phyloP scores from a whole-genome alignment of 2,797 vertebrate species.

The Propithecus perrieri region DNA sequence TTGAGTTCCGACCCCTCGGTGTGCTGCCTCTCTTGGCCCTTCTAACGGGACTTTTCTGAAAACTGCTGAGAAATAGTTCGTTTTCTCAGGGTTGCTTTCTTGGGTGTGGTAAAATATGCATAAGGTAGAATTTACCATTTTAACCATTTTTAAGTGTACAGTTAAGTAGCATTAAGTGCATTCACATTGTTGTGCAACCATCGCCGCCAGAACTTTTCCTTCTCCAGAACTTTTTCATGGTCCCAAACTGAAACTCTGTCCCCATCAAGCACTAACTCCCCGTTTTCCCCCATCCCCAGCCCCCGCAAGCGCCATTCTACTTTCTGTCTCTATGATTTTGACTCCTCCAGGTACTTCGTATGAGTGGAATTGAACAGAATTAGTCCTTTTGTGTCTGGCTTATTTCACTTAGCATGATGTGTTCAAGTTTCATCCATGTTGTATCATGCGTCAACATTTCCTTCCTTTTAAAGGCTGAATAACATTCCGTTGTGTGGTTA shows the following conservation, averaged over 20 bases:
- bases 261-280: neutral
- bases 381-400: neutral
- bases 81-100: neutral
- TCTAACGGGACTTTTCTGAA: neutral
- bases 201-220: neutral
- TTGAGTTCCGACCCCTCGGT: neutral
- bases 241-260: neutral
- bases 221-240: neutral
- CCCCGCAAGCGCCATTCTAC: rapidly evolving
- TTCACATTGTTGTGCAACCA: rapidly evolving
- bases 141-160: too few species aligned
- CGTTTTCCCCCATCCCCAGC: rapidly evolving
- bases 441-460: rapidly evolving
- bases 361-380: neutral
- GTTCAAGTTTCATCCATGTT: neutral
- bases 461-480: neutral
- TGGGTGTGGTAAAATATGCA: too few species aligned
- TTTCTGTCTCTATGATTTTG: neutral
- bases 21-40: neutral
- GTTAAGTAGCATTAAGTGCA: rapidly evolving
- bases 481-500: rapidly evolving
- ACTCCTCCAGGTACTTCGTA: rapidly evolving
- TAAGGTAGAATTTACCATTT: neutral
- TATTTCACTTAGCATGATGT: neutral
- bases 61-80: neutral